A percentile compares a stretch with the other conserved stretches of the same genome.
phyloP scores from a whole-genome alignment of 2,113 vertebrate genomes.

The Myotis brandtii region DNA sequence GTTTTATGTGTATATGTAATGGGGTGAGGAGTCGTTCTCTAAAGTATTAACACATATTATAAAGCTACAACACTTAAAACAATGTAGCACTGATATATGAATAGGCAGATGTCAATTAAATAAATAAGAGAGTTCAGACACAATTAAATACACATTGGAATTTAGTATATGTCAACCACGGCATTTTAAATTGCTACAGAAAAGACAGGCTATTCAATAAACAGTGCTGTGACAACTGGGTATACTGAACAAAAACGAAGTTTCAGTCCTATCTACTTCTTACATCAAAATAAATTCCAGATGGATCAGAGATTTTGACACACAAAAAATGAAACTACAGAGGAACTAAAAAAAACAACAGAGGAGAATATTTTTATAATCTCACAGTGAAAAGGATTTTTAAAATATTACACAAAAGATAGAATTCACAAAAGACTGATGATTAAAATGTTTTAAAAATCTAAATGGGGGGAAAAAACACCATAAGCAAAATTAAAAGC shows the following conservation, averaged over 20 bases:
- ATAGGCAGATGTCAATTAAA: background rate
- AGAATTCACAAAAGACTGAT: background rate
- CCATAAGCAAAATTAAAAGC: background rate
- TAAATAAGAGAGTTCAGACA: slow-evolving; percentile 32
- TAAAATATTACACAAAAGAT: background rate
- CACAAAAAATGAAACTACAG: background rate
- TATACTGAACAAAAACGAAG: background rate
- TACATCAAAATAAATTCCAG: slow-evolving; percentile 40
- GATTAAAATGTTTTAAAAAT: background rate
- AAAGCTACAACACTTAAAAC: slow-evolving; percentile 26
- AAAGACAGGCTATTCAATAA: slow-evolving; percentile 4
- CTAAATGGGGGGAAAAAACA: background rate
- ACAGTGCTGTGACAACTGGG: background rate
- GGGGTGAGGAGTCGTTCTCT: background rate
- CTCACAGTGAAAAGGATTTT: slow-evolving; percentile 4
- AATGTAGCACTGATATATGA: background rate
- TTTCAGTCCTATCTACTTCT: background rate
- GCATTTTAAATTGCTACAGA: slow-evolving; percentile 20
- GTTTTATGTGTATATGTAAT: background rate
- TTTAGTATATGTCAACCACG: background rate
- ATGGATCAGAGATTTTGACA: background rate
- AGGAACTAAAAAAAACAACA: background rate
- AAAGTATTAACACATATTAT: background rate
- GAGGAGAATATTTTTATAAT: background rate
- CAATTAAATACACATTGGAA: background rate